Evolutionary conservation across 2,888 invertebrate genomes (phyloP).

Genomic region (Athalia rosae): DNA sequence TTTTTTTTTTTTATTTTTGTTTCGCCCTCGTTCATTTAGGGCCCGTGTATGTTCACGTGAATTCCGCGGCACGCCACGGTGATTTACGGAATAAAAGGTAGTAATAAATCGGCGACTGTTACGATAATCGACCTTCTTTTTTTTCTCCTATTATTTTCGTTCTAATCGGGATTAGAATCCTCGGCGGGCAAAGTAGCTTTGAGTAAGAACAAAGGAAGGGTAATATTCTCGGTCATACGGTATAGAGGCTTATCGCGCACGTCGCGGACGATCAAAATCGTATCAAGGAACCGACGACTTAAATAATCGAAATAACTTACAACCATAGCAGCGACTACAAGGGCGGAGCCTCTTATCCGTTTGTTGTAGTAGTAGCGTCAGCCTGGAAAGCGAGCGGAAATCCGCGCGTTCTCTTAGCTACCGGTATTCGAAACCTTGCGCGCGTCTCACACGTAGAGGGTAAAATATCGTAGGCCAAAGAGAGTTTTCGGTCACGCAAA

Average conservation of each 20-base stretch:
- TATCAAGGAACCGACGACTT: conserved; percentile 33
- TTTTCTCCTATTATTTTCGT: no score
- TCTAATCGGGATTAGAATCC: no score
- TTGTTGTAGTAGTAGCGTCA: no score
- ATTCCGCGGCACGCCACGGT: no score
- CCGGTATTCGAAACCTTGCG: conserved; percentile 3
- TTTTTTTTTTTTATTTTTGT: no score
- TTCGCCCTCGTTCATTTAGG: no score
- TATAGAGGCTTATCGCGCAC: neutral
- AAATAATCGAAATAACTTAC: conserved; percentile 43
- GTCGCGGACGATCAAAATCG: conserved; percentile 40
- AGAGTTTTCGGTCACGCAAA: conserved; percentile 64
- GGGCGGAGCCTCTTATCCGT: conserved; percentile 32
- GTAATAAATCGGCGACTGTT: no score
- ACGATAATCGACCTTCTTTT: no score
- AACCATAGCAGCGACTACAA: neutral
- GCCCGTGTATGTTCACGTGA: no score
- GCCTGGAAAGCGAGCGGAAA: conserved; percentile 17
- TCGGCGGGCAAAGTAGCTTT: no score
- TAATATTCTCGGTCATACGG: neutral
- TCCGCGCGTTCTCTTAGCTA: conserved; percentile 25
- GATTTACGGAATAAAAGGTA: no score
- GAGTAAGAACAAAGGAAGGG: neutral
- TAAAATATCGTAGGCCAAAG: neutral
- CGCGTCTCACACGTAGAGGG: neutral